Base-by-base conservation (phyloP, 2,888 invertebrate genomes). In the Clusia tigrina region DNA sequence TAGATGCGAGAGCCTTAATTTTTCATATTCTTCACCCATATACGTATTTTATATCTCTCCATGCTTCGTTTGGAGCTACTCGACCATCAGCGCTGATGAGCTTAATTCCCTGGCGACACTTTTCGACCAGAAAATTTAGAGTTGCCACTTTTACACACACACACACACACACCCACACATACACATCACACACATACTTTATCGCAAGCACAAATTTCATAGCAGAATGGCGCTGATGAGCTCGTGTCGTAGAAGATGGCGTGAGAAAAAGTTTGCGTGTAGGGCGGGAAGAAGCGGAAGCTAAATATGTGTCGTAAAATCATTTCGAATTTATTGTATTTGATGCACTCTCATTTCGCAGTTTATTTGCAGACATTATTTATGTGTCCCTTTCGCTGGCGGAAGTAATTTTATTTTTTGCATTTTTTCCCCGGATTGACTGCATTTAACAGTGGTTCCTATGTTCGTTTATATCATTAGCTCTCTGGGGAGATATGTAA, bases 21-120 rank as follows among this genome's bases (percentile, higher is more conserved):
- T 42, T 42, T 42, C 42, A 42, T 42, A 42, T 42, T 42, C 42
- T 42, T 42, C 42, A n/a, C n/a, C 9, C 42, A 15, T 42, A 3
- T 42, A 3, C 12, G 9, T 42, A 42, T 42, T 42, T 17, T 42
- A 15, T 42, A 6, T 42, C 42, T 42, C 42, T 42, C n/a, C n/a
- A 15, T n/a, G n/a, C 15, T n/a, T 42, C 42, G 42, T 6, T 6
- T 42, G 42, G 15, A 3, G 6, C 42, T 42, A 3, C n/a, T 6
- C 42, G 42, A 17, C 74, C 76, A 74, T 75, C 76, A 74, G 71
- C 68, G 72, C 68, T 76, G 76, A 77, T 76, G 76, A 74, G 78
- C 74, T 73, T 67, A 71, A 76, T 74, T 76, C 76, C 76, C 76
- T 58, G 67, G 75, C 69, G 76, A 74, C 77, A 77, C 70, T 74